phyloP scores from a whole-genome alignment of 2,797 vertebrate species.

The Synaphobranchus kaupii region DNA sequence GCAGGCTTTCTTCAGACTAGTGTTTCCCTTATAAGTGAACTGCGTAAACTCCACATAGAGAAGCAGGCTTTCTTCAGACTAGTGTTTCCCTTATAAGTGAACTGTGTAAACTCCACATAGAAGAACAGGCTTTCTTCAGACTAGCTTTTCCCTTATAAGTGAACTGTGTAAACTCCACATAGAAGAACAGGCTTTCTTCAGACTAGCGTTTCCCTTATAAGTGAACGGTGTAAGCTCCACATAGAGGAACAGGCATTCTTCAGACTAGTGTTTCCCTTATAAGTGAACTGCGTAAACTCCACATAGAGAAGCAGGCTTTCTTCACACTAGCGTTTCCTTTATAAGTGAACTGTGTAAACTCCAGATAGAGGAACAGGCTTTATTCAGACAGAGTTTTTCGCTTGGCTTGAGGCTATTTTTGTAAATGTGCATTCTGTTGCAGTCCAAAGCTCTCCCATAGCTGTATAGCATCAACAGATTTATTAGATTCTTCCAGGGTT shows the following conservation, averaged over 20 bases:
- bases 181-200: no score
- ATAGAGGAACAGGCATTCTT: no score
- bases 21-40: no score
- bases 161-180: not conserved
- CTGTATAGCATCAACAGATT: slow-evolving; percentile 47
- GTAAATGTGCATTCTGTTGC: slow-evolving; percentile 50
- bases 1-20: no score
- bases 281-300: not conserved
- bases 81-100: no score
- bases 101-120: no score
- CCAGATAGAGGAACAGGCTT: not conserved
- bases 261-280: not conserved
- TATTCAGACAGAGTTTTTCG: slow-evolving; percentile 40
- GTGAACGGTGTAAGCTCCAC: no score
- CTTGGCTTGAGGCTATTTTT: slow-evolving; percentile 44
- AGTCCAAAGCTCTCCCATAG: slow-evolving; percentile 43
- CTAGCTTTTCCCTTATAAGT: not conserved
- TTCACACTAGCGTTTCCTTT: not conserved
- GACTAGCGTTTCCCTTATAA: no score
- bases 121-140: no score
- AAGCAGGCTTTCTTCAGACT: not conserved
- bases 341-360: not conserved
- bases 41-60: no score
- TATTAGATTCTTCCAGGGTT: slow-evolving; percentile 34
- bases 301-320: not conserved